These are phyloP conservation scores for Holacanthus passer DNA, from an alignment of 2,113 vertebrate species.

Conservation along the genomic window DNA sequence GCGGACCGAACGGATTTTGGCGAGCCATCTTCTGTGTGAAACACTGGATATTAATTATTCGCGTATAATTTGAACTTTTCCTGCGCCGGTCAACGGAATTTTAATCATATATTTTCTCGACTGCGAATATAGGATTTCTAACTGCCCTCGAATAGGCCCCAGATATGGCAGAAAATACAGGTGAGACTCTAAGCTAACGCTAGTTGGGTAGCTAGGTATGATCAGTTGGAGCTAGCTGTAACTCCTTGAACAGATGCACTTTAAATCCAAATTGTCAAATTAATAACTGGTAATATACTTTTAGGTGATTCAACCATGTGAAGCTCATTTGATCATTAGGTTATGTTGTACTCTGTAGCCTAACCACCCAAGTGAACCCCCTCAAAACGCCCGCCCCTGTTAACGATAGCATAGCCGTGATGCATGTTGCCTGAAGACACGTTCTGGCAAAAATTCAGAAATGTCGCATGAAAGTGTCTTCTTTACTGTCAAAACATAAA, in stretches of 20 bases:
- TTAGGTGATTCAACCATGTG: neutral
- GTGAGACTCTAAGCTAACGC: constrained; percentile 65
- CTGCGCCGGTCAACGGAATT: too few relatives aligned
- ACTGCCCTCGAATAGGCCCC: neutral
- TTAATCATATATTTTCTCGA: neutral
- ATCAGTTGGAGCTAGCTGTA: constrained; percentile 13
- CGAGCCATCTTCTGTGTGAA: constrained; percentile 14
- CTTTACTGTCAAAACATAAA: too few relatives aligned
- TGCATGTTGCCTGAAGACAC: neutral
- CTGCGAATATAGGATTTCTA: neutral
- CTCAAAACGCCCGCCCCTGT: neutral
- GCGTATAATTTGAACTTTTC: neutral
- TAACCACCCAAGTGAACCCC: neutral
- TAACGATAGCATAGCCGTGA: constrained; percentile 33
- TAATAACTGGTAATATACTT: neutral
- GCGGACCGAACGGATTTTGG: constrained; percentile 23
- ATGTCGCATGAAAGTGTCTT: neutral
- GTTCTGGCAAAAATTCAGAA: neutral
- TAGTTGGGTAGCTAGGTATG: constrained; percentile 46
- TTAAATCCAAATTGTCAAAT: fast-evolving
- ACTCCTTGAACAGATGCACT: neutral
- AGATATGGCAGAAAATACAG: constrained; percentile 75
- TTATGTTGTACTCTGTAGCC: neutral
- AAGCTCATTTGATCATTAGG: too few relatives aligned
- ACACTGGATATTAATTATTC: constrained; percentile 1